phyloP scores from a whole-genome alignment of 2,113 vertebrate species.

The Osmerus eperlanus region DNA sequence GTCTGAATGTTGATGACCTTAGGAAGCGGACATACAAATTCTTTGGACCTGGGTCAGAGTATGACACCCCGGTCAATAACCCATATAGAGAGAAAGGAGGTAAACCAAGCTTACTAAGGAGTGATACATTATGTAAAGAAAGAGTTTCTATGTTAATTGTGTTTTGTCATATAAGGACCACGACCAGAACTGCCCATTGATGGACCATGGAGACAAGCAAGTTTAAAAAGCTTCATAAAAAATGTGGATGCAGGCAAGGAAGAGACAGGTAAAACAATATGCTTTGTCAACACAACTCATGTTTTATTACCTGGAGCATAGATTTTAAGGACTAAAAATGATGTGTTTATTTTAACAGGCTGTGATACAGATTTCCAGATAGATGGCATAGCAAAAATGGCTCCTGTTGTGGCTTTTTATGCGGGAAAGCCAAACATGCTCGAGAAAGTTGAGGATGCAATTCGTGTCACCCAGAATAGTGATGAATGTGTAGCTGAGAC shows the following conservation, averaged over 20 bases:
- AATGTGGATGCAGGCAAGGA: conserved; percentile 69
- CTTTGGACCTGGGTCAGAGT: conserved; percentile 73
- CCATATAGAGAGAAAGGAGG: conserved; percentile 68
- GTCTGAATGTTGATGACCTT: conserved; percentile 66
- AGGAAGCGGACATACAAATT: conserved; percentile 62
- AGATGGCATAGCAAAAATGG: conserved; percentile 69
- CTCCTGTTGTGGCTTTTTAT: conserved; percentile 70
- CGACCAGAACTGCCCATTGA: conserved; percentile 70
- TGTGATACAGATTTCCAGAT: conserved; percentile 68
- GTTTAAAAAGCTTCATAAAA: conserved; percentile 70
- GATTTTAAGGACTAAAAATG: neutral
- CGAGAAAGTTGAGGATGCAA: conserved; percentile 64
- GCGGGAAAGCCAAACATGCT: conserved; percentile 70
- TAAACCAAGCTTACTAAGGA: conserved; percentile 25
- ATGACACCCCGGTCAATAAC: conserved; percentile 70
- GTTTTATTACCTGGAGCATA: too few relatives aligned
- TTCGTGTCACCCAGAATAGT: conserved; percentile 72
- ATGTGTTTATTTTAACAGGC: conserved; percentile 37
- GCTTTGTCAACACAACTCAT: too few relatives aligned
- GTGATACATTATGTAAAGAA: neutral
- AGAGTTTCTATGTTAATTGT: too few relatives aligned
- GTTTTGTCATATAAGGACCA: conserved; percentile 46
- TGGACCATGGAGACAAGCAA: conserved; percentile 72
- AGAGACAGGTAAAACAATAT: conserved; percentile 57
- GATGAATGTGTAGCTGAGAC: conserved; percentile 69